Percentiles rank a stretch among this genome's conserved stretches.
Conservation (phyloP, 2,888 invertebrate species). For the Clunio marinus region DNA sequence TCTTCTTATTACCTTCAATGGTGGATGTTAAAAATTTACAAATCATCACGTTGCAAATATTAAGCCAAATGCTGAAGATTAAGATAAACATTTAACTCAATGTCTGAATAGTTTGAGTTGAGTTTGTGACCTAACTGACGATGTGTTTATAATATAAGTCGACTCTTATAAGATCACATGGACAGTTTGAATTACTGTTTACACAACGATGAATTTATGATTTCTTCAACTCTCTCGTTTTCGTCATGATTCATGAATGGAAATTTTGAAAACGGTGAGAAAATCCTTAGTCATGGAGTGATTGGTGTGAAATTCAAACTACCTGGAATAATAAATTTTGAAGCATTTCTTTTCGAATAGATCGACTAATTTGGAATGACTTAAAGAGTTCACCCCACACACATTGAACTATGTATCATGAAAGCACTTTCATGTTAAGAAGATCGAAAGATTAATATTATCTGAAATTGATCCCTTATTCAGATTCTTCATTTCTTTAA, state of each 20-base stretch:
- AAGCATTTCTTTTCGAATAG: background rate
- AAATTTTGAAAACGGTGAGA: background rate
- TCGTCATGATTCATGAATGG: background rate
- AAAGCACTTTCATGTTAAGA: background rate
- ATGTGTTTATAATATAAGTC: too few relatives aligned
- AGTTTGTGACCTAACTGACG: background rate
- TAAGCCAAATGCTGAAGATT: too few relatives aligned
- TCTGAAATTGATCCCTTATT: slow-evolving; percentile 4
- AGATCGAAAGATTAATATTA: slow-evolving; percentile 14
- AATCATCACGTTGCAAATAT: too few relatives aligned
- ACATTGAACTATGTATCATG: too few relatives aligned
- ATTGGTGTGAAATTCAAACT: background rate
- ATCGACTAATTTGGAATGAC: background rate
- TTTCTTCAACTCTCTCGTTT: background rate
- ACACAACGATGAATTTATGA: slow-evolving; percentile 29
- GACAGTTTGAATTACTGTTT: slow-evolving; percentile 1
- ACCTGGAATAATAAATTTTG: background rate
- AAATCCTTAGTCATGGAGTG: background rate
- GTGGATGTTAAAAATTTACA: too few relatives aligned
- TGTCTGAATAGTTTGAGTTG: too few relatives aligned
- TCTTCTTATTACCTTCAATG: too few relatives aligned
- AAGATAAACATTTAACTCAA: too few relatives aligned
- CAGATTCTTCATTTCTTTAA: background rate
- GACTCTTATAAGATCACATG: background rate
- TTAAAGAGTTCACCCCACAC: slow-evolving; percentile 11